Evolutionary conservation across 2,113 vertebrate genomes (phyloP).

Genomic region (Apaloderma vittatum): DNA sequence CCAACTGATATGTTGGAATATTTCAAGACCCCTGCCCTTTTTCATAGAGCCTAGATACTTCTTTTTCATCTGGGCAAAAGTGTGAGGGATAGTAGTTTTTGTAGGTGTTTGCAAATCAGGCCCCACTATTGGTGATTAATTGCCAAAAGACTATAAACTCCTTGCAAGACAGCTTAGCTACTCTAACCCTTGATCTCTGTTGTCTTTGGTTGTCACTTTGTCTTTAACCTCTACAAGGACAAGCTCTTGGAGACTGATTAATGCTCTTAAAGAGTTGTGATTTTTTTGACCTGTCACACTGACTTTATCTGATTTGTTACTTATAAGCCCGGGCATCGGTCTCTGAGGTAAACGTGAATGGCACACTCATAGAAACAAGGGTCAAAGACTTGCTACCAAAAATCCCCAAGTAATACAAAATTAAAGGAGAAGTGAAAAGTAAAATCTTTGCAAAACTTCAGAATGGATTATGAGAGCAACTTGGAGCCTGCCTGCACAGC

Average conservation of each 20-base stretch:
- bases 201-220: background rate
- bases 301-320: background rate
- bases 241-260: background rate
- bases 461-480: background rate
- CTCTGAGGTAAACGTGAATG: background rate
- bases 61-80: background rate
- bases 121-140: background rate
- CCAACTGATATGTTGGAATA: background rate
- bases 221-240: constrained; percentile 20
- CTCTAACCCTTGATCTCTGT: background rate
- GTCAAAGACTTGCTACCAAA: background rate
- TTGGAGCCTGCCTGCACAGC: background rate
- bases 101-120: background rate
- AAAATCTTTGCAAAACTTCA: background rate
- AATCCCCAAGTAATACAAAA: background rate
- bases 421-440: background rate
- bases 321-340: background rate
- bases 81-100: background rate
- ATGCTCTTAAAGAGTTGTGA: background rate
- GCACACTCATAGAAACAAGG: background rate
- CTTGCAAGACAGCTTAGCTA: background rate
- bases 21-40: background rate
- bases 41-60: background rate
- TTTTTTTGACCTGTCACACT: background rate
- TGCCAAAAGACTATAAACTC: background rate